These are phyloP conservation scores for Thera britannica DNA, from an alignment of 2,888 invertebrate genomes.

Conservation along the genomic window DNA sequence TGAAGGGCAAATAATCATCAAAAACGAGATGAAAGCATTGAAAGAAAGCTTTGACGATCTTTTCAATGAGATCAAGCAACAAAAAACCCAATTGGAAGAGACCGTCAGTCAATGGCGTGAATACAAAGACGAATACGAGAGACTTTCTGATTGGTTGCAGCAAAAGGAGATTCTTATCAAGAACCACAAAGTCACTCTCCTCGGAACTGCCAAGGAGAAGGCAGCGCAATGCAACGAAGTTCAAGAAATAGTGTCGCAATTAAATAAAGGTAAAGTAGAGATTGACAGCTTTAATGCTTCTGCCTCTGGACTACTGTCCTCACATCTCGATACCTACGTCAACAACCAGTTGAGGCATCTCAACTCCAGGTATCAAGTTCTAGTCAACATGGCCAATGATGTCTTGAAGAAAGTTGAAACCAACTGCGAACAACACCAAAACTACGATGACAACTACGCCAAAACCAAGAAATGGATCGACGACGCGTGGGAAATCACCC, in stretches of 20 bases:
- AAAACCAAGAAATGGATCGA: constrained; percentile 94
- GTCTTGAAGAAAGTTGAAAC: constrained; percentile 96
- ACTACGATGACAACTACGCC: constrained; percentile 90
- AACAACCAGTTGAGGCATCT: constrained; percentile 94
- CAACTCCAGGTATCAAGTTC: constrained; percentile 95
- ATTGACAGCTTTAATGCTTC: constrained; percentile 93
- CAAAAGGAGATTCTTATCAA: constrained; percentile 96
- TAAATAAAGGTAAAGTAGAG: constrained; percentile 91
- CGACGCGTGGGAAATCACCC: constrained; percentile 92
- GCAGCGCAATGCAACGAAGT: constrained; percentile 93
- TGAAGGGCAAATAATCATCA: constrained; percentile 91
- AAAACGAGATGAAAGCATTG: constrained; percentile 93
- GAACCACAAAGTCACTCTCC: constrained; percentile 93
- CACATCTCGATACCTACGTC: constrained; percentile 94
- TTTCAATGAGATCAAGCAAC: constrained; percentile 93
- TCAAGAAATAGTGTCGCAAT: constrained; percentile 89
- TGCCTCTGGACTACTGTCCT: constrained; percentile 90
- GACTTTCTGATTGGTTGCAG: constrained; percentile 96
- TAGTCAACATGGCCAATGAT: constrained; percentile 94
- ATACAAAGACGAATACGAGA: constrained; percentile 96
- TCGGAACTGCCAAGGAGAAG: constrained; percentile 92
- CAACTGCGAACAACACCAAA: constrained; percentile 93
- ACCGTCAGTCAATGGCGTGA: constrained; percentile 94
- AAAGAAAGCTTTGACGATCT: constrained; percentile 93
- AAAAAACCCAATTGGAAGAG: constrained; percentile 92